A percentile compares a stretch with the other conserved stretches of the same genome.
Evolutionary conservation across 2,888 invertebrate species (phyloP).

Genomic region (Oscheius sp.): DNA sequence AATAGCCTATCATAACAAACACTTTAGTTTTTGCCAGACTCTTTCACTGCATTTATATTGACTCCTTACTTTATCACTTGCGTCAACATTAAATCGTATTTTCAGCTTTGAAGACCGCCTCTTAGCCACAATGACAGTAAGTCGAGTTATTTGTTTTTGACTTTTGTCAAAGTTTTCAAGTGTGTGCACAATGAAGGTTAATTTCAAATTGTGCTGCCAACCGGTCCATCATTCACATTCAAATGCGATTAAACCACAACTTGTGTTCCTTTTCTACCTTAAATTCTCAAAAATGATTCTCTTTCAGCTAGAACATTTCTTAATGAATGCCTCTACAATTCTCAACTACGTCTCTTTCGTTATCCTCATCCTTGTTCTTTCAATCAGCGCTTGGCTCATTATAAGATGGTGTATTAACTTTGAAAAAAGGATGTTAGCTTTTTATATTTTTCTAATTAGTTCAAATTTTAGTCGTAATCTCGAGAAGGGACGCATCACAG

Average conservation of each 20-base stretch:
- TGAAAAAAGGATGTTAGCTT: conserved; percentile 16
- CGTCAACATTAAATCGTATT: not conserved
- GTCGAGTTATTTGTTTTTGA: not conserved
- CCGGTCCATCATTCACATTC: conserved; percentile 9
- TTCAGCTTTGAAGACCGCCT: too few relatives aligned
- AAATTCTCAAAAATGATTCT: too few relatives aligned
- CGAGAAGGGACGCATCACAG: conserved; percentile 14
- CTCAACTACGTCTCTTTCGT: conserved; percentile 20
- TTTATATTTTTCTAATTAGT: not conserved
- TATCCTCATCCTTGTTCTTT: not conserved
- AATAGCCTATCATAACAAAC: conserved; percentile 11
- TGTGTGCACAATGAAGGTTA: conserved; percentile 4
- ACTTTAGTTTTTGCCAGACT: not conserved
- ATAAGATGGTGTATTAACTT: conserved; percentile 23
- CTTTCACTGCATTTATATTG: too few relatives aligned
- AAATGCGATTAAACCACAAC: conserved; percentile 1
- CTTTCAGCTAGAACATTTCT: not conserved
- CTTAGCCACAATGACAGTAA: not conserved
- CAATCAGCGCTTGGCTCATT: conserved; percentile 10
- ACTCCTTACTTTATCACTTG: not conserved
- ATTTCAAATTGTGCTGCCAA: not conserved
- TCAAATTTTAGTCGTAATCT: conserved; percentile 1
- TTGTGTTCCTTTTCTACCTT: not conserved
- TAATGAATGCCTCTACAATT: conserved; percentile 13
- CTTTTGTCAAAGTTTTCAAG: conserved; percentile 3